phyloP scores from a whole-genome alignment of 1,140 invertebrate genomes.

The Trachymyrmex septentrionalis region DNA sequence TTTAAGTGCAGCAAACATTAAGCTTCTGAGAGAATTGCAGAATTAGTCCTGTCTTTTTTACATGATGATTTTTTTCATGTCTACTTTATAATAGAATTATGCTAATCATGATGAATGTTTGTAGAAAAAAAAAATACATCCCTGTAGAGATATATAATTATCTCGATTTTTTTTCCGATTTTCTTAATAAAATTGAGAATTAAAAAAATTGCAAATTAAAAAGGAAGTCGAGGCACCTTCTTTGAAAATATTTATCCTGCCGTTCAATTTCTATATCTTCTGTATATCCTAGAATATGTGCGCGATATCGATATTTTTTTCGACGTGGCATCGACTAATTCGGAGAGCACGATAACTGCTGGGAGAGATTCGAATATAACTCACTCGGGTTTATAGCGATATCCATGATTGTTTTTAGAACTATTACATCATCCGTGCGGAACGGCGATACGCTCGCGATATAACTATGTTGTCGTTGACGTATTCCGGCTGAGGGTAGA shows the following conservation, averaged over 20 bases:
- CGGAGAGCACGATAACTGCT: slow-evolving; percentile 5
- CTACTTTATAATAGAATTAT: background rate
- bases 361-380: slow-evolving; percentile 22
- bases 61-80: background rate
- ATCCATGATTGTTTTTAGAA: slow-evolving; percentile 37
- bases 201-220: background rate
- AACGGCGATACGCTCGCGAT: slow-evolving; percentile 22
- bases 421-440: slow-evolving; percentile 33
- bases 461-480: slow-evolving; percentile 42
- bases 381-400: slow-evolving; percentile 11
- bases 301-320: slow-evolving; percentile 24
- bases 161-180: background rate
- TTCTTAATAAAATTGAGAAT: background rate
- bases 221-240: background rate
- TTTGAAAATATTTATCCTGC: slow-evolving; percentile 6
- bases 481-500: background rate
- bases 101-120: background rate
- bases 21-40: background rate
- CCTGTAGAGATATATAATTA: background rate
- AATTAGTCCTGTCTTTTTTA: slow-evolving; percentile 5
- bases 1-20: slow-evolving; percentile 4
- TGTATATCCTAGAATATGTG: background rate
- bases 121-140: slow-evolving; percentile 2
- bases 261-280: background rate
- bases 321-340: background rate